Percentiles rank a stretch among this genome's conserved stretches.
phyloP scores from a whole-genome alignment of 1,140 invertebrate species.

The Nephila pilipes region DNA sequence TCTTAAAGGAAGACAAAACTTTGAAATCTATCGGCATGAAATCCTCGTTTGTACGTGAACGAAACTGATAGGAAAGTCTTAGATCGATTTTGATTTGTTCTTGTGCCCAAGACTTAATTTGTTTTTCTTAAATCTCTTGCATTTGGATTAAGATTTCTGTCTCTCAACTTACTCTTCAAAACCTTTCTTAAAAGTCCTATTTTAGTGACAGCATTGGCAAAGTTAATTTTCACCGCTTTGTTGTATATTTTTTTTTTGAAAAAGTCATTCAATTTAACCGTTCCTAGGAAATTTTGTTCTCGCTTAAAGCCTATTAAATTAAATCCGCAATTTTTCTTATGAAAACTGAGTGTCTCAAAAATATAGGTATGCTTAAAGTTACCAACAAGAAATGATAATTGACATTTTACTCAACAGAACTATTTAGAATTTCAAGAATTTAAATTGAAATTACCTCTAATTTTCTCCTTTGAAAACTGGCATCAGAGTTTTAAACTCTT shows the following conservation, averaged over 20 bases:
- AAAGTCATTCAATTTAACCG: background rate
- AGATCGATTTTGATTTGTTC: slow-evolving; percentile 66
- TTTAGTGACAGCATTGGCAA: slow-evolving; percentile 30
- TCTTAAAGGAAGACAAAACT: slow-evolving; percentile 9
- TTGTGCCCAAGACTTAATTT: slow-evolving; percentile 40
- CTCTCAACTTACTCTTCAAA: background rate
- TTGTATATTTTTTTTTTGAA: background rate
- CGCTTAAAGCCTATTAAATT: background rate
- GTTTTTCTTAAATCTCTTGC: slow-evolving; percentile 59
- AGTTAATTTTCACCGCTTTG: slow-evolving; percentile 35
- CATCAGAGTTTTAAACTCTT: too few relatives aligned
- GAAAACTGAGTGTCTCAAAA: background rate
- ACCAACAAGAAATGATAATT: background rate
- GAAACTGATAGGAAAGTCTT: background rate
- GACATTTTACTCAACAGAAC: too few relatives aligned
- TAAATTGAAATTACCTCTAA: too few relatives aligned
- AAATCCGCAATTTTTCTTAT: background rate
- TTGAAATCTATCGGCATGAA: slow-evolving; percentile 61
- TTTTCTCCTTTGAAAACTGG: too few relatives aligned
- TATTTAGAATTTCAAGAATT: too few relatives aligned
- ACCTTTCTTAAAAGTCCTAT: background rate
- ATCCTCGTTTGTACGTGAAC: slow-evolving; percentile 44
- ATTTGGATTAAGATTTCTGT: slow-evolving; percentile 57
- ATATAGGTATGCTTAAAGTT: background rate
- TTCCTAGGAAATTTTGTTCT: background rate